These are phyloP conservation scores for Bettongia penicillata DNA, from an alignment of 2,113 vertebrate genomes.

Conservation along the genomic window DNA sequence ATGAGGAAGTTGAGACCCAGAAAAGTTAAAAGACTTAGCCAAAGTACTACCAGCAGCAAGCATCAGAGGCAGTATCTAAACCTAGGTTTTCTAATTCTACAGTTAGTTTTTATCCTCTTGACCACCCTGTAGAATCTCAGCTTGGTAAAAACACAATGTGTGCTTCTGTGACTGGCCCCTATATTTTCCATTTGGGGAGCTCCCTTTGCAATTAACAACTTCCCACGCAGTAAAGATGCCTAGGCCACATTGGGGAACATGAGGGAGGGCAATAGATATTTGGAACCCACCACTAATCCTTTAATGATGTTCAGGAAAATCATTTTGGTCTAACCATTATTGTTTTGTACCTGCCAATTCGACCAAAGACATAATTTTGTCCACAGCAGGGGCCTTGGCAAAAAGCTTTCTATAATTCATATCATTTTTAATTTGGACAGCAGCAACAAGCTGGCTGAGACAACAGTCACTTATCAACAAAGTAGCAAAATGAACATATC, in stretches of 20 bases:
- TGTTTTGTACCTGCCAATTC: constrained; percentile 49
- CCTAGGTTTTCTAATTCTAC: background rate
- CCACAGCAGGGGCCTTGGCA: constrained; percentile 56
- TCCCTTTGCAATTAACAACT: constrained; percentile 47
- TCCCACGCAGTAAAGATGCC: constrained; percentile 20
- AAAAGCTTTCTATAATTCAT: constrained; percentile 68
- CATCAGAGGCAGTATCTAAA: background rate
- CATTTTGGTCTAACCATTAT: constrained; percentile 61
- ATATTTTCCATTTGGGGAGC: constrained; percentile 50
- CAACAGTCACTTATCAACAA: constrained; percentile 65
- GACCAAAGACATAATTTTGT: constrained; percentile 62
- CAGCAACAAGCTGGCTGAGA: constrained; percentile 64
- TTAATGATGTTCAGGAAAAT: constrained; percentile 65
- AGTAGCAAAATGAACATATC: constrained; percentile 64
- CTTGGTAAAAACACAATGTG: background rate
- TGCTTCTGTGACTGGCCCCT: constrained; percentile 1
- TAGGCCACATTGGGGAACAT: constrained; percentile 38
- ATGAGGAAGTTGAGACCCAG: background rate
- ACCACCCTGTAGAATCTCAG: background rate
- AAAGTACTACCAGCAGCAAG: background rate
- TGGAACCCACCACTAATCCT: constrained; percentile 53
- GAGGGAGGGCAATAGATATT: constrained; percentile 57
- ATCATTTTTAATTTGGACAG: constrained; percentile 72
- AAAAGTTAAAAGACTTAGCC: background rate
- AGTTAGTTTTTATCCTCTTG: background rate